phyloP scores from a whole-genome alignment of 2,888 invertebrate genomes.

The Enoplolaimus lenunculus region DNA sequence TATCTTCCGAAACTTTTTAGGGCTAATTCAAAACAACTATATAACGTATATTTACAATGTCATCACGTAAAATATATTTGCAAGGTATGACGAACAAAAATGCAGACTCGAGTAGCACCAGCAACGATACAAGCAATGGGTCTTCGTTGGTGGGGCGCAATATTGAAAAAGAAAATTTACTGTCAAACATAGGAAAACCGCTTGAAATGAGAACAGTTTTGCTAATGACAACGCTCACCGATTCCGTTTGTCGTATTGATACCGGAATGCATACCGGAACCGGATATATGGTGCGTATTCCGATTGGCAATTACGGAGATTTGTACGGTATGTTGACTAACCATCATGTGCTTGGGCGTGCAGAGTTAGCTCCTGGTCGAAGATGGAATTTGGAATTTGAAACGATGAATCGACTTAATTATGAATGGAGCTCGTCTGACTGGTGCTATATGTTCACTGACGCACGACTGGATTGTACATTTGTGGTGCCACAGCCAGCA shows the following conservation, averaged over 20 bases:
- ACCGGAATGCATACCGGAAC: constrained; percentile 14
- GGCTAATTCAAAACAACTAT: no score
- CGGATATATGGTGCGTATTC: constrained; percentile 16
- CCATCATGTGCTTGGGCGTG: constrained; percentile 14
- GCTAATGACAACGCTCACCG: constrained; percentile 14
- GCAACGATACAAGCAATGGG: no score
- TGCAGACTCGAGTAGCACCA: no score
- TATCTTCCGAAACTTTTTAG: no score
- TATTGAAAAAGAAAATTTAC: background rate
- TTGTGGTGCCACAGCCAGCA: constrained; percentile 1
- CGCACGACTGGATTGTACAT: constrained; percentile 8
- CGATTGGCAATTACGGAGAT: constrained; percentile 11
- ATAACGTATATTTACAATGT: no score
- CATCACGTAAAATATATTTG: no score
- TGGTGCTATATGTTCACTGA: background rate
- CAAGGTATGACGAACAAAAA: no score
- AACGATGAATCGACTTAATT: background rate
- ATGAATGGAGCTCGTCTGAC: background rate
- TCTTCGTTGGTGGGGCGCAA: no score
- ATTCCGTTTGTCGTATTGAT: constrained; percentile 17
- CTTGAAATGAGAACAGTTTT: constrained; percentile 12
- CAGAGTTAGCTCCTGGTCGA: background rate
- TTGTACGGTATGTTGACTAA: constrained; percentile 17
- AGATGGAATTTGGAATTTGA: constrained; percentile 12
- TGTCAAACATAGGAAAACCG: constrained; percentile 3